Conservation (phyloP, 35 echinoderm and acorn worm species). For the Anneissia japonica region DNA sequence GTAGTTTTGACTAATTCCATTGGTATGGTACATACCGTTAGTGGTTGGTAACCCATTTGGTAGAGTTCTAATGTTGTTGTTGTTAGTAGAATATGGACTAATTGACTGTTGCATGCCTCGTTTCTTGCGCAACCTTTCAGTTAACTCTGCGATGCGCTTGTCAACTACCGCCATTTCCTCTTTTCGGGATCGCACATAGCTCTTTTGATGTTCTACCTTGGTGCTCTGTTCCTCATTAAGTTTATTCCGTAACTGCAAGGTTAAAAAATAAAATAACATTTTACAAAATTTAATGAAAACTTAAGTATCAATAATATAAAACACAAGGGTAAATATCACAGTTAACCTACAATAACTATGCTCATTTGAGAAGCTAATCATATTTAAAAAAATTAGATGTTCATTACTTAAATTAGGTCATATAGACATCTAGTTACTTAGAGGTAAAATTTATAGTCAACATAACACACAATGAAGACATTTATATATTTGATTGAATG, state of each 20-base stretch:
- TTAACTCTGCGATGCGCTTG: slow-evolving; percentile 86
- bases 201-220: slow-evolving; percentile 56
- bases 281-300: background rate
- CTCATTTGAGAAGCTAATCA: background rate
- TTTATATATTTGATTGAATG: too few relatives aligned
- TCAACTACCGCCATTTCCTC: slow-evolving; percentile 71
- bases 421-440: too few relatives aligned
- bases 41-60: slow-evolving; percentile 12
- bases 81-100: slow-evolving; percentile 19
- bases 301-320: background rate
- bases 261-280: background rate
- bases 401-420: too few relatives aligned
- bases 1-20: slow-evolving; percentile 14
- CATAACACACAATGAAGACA: too few relatives aligned
- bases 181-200: slow-evolving; percentile 31
- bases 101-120: slow-evolving; percentile 14
- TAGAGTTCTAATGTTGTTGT: slow-evolving; percentile 52
- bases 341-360: background rate
- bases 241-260: slow-evolving; percentile 71
- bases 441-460: too few relatives aligned
- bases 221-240: slow-evolving; percentile 92
- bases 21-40: slow-evolving; percentile 26
- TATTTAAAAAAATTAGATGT: too few relatives aligned
- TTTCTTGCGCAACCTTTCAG: slow-evolving; percentile 56
- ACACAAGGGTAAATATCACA: background rate